Conservation (phyloP, 2,113 vertebrate genomes). For the Uria lomvia region DNA sequence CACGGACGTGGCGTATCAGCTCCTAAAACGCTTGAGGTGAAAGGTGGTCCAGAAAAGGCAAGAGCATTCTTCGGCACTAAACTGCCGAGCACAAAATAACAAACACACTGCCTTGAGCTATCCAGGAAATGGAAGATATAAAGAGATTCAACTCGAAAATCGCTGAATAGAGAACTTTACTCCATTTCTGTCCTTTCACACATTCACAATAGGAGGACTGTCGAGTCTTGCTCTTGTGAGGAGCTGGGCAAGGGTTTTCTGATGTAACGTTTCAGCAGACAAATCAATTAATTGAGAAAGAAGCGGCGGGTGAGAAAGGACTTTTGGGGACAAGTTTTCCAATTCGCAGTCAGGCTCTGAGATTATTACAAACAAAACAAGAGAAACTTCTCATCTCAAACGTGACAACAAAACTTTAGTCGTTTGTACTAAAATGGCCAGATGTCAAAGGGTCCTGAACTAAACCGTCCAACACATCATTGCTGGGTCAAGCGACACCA, state of each 20-base stretch:
- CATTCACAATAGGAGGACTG: not conserved
- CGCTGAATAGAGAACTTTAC: accelerated
- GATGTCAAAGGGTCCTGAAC: not conserved
- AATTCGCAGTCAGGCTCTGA: not conserved
- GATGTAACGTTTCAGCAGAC: not conserved
- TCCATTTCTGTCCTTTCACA: not conserved
- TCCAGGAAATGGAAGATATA: not conserved
- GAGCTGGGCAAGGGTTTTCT: not conserved
- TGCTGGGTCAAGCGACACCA: not conserved
- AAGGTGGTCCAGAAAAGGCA: not conserved
- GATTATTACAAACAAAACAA: not conserved
- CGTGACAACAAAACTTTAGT: not conserved
- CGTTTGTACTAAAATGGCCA: not conserved
- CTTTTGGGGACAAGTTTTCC: not conserved
- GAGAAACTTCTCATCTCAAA: not conserved
- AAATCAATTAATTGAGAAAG: not conserved
- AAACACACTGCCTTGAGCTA: not conserved
- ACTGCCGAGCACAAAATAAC: not conserved
- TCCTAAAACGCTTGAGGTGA: not conserved
- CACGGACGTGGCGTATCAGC: accelerated
- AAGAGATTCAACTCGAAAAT: not conserved
- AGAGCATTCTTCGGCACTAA: not conserved
- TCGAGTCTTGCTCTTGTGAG: not conserved
- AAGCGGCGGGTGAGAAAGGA: not conserved
- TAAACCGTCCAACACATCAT: not conserved